phyloP scores from a whole-genome alignment of 2,888 invertebrate genomes.

The Cosmorhoe ocellata region DNA sequence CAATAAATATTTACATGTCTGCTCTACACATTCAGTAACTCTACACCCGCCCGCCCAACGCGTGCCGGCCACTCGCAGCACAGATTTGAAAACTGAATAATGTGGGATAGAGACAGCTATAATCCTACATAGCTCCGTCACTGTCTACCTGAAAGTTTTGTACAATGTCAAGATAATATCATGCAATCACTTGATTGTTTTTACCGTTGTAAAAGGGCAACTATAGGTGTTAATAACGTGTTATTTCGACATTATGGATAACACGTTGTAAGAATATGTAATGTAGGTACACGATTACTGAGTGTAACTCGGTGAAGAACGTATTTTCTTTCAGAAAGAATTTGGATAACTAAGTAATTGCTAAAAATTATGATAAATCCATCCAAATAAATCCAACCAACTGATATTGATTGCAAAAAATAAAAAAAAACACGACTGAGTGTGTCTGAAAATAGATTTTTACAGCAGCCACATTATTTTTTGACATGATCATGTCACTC shows the following conservation, averaged over 20 bases:
- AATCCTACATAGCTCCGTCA: conserved; percentile 37
- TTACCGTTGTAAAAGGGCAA: conserved; percentile 66
- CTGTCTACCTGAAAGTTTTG: conserved; percentile 50
- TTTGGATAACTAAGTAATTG: no score
- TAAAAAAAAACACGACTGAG: no score
- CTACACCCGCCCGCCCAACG: conserved; percentile 64
- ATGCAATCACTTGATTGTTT: conserved; percentile 77
- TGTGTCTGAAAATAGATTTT: no score
- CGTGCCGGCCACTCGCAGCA: conserved; percentile 61
- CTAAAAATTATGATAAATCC: no score
- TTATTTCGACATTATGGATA: conserved; percentile 8
- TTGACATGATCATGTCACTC: no score
- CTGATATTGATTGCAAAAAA: no score
- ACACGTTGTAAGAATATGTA: no score
- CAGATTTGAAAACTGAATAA: conserved; percentile 61
- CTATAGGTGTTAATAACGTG: conserved; percentile 38
- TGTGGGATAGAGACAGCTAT: conserved; percentile 46
- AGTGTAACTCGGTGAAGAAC: no score
- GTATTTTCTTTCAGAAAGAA: no score
- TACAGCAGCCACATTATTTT: no score
- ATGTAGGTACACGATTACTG: no score
- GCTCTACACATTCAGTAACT: conserved; percentile 40
- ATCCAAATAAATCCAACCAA: no score
- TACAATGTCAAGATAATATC: conserved; percentile 69
- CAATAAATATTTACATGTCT: conserved; percentile 8